A percentile compares a stretch with the other conserved stretches of the same genome.
Conservation (phyloP, 2,113 vertebrate genomes). For the zebrafish (Danio rerio) region DNA sequence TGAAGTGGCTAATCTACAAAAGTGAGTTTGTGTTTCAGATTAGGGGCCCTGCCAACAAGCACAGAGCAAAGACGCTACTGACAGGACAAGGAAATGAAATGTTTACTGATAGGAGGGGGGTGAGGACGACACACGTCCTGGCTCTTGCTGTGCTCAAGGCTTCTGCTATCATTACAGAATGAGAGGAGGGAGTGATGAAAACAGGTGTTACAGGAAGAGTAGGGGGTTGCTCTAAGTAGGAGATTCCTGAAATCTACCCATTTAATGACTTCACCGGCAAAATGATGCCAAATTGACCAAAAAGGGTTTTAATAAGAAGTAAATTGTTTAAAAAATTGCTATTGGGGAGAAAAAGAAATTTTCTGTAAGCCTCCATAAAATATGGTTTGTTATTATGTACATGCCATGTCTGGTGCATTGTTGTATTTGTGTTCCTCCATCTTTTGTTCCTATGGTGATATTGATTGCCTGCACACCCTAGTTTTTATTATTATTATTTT, state of each 20-base stretch:
- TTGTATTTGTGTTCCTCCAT: too few species aligned
- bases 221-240: background rate
- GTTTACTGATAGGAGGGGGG: slow-evolving; percentile 67
- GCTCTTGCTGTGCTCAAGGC: slow-evolving; percentile 55
- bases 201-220: slow-evolving; percentile 40
- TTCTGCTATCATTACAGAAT: slow-evolving; percentile 33
- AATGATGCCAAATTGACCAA: too few species aligned
- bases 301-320: too few species aligned
- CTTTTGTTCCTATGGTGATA: too few species aligned
- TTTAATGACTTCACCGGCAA: background rate
- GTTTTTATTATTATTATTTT: too few species aligned
- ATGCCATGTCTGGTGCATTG: too few species aligned
- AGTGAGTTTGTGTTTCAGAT: slow-evolving; percentile 81
- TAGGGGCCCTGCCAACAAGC: slow-evolving; percentile 71
- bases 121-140: slow-evolving; percentile 66
- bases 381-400: too few species aligned
- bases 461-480: too few species aligned
- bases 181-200: background rate
- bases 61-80: slow-evolving; percentile 71
- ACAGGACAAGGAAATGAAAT: slow-evolving; percentile 82
- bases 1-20: slow-evolving; percentile 58
- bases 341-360: too few species aligned
- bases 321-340: too few species aligned
- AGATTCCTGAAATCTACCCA: slow-evolving; percentile 17
- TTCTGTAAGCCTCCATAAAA: too few species aligned